Evolutionary conservation across 2,113 vertebrate species (phyloP).

Genomic region (Vombatus ursinus): DNA sequence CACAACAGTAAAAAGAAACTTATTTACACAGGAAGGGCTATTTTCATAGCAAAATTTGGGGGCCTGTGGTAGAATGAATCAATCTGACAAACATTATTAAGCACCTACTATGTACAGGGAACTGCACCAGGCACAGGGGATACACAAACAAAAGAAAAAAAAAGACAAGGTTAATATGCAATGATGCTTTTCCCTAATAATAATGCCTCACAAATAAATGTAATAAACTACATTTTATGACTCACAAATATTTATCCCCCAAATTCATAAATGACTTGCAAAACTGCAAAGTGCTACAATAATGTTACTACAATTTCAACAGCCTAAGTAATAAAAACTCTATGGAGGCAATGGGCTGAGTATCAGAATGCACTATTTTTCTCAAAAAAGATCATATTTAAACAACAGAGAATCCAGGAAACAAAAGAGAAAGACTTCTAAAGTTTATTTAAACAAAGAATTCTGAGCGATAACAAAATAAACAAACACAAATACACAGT

Average conservation of each 20-base stretch:
- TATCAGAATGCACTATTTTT: conserved; percentile 21
- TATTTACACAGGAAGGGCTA: not conserved
- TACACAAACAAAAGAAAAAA: not conserved
- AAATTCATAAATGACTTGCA: not conserved
- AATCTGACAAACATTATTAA: not conserved
- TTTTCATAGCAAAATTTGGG: not conserved
- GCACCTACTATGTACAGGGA: not conserved
- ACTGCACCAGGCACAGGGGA: not conserved
- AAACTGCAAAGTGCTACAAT: not conserved
- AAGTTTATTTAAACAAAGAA: not conserved
- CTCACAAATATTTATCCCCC: not conserved
- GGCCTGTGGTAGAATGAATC: not conserved
- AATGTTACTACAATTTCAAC: not conserved
- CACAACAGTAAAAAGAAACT: not conserved
- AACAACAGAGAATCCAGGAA: conserved; percentile 41
- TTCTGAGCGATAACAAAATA: conserved; percentile 31
- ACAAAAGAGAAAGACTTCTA: conserved; percentile 29
- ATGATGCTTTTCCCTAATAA: not conserved
- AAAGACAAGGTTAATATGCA: not conserved
- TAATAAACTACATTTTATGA: not conserved
- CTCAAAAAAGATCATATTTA: conserved; percentile 1
- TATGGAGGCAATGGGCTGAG: not conserved
- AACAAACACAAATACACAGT: conserved; percentile 42
- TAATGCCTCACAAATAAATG: not conserved
- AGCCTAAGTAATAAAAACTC: not conserved